phyloP scores from a whole-genome alignment of 2,797 vertebrate species.

The Gymnocypris eckloni region DNA sequence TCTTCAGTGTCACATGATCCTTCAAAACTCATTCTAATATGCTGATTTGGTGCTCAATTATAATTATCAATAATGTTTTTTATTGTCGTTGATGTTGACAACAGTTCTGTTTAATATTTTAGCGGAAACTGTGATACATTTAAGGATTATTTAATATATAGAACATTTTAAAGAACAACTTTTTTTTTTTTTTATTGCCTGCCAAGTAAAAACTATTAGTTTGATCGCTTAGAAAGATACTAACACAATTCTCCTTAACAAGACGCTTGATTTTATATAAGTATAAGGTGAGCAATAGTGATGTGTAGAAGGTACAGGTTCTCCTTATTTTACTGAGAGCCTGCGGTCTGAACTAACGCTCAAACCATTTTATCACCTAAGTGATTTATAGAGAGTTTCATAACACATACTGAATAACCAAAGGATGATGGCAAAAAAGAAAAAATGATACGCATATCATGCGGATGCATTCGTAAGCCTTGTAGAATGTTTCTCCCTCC shows the following conservation, averaged over 20 bases:
- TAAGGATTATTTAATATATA: neutral
- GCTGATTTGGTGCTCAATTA: neutral
- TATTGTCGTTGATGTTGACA: neutral
- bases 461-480: neutral
- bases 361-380: neutral
- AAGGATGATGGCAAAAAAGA: neutral
- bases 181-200: neutral
- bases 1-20: neutral
- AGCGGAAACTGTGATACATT: neutral
- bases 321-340: neutral
- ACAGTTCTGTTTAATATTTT: neutral
- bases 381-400: neutral
- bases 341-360: neutral
- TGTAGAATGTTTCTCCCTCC: neutral
- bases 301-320: neutral
- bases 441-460: neutral
- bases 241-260: neutral
- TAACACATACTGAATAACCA: neutral
- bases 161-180: neutral
- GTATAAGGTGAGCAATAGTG: neutral
- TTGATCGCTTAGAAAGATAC: neutral
- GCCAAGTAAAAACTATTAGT: neutral
- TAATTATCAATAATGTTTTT: neutral
- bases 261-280: neutral
- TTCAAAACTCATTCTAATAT: neutral